A percentile compares a stretch with the other conserved stretches of the same genome.
Conservation (phyloP, 2,888 invertebrate species). For the Apantesis nais region DNA sequence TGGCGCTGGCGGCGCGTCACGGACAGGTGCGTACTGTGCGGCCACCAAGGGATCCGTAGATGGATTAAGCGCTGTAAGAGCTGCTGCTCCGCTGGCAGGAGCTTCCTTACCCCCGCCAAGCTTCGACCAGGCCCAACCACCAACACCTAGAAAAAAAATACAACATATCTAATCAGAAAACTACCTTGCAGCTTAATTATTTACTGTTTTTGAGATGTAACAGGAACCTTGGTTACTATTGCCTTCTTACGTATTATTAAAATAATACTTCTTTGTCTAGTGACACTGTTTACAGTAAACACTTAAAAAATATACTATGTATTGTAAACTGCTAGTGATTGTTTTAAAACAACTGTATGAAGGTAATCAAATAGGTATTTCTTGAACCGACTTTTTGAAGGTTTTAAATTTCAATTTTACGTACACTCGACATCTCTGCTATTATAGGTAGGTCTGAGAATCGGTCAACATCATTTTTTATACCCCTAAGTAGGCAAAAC, state of each 20-base stretch:
- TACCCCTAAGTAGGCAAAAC: no score
- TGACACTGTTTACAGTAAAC: no score
- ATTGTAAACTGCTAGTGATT: no score
- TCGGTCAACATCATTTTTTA: no score
- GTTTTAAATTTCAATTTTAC: not conserved
- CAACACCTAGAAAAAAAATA: slow-evolving; percentile 63
- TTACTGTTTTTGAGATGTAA: not conserved
- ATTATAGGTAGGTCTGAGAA: no score
- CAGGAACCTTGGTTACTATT: not conserved
- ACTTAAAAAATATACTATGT: no score
- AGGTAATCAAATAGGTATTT: not conserved
- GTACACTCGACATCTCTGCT: no score
- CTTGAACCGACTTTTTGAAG: no score
- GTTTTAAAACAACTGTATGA: not conserved
- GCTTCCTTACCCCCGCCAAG: slow-evolving; percentile 84
- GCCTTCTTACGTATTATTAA: not conserved
- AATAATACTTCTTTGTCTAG: not conserved
- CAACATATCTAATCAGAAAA: not conserved
- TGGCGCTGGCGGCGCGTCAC: slow-evolving; percentile 89
- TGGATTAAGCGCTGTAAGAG: slow-evolving; percentile 89
- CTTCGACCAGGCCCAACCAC: slow-evolving; percentile 75
- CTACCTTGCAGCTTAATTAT: not conserved
- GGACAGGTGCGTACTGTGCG: slow-evolving; percentile 91
- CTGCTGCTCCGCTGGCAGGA: slow-evolving; percentile 80
- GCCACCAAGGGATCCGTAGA: slow-evolving; percentile 91